Percentiles rank a stretch among this genome's conserved stretches.
These are phyloP conservation scores for Pangasianodon hypophthalmus DNA, from an alignment of 2,113 vertebrate species.

Conservation along the genomic window DNA sequence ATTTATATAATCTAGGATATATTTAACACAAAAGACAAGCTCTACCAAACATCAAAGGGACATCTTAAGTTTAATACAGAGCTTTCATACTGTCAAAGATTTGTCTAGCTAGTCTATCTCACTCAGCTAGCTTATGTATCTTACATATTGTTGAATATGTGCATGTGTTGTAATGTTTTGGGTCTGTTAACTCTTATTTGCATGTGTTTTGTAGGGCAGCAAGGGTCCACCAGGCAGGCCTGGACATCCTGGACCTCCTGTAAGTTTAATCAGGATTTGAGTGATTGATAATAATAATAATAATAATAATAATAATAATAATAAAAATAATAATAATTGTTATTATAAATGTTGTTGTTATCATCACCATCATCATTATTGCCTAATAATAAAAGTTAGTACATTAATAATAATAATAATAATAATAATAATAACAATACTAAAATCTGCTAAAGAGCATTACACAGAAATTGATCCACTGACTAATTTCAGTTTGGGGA, in stretches of 20 bases:
- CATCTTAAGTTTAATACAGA: no score
- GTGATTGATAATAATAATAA: not conserved
- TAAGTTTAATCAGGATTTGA: slow-evolving; percentile 61
- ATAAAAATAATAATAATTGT: not conserved
- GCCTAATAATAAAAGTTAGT: no score
- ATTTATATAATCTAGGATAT: no score
- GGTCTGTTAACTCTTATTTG: not conserved
- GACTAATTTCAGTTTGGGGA: no score
- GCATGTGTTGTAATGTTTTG: not conserved
- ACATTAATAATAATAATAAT: not conserved
- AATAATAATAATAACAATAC: not conserved
- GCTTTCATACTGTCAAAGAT: no score
- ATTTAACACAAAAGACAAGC: no score
- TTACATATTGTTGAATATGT: slow-evolving; percentile 5
- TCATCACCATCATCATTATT: no score
- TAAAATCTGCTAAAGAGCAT: not conserved
- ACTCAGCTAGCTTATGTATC: no score
- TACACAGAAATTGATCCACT: not conserved
- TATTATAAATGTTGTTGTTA: no score
- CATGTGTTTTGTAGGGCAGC: slow-evolving; percentile 78
- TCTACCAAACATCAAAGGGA: no score
- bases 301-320: not conserved
- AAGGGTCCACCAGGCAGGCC: slow-evolving; percentile 85
- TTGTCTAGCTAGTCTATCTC: no score
- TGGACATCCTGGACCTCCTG: slow-evolving; percentile 77